Conservation (phyloP, 1,140 invertebrate genomes). For the Epicauta chinensis region DNA sequence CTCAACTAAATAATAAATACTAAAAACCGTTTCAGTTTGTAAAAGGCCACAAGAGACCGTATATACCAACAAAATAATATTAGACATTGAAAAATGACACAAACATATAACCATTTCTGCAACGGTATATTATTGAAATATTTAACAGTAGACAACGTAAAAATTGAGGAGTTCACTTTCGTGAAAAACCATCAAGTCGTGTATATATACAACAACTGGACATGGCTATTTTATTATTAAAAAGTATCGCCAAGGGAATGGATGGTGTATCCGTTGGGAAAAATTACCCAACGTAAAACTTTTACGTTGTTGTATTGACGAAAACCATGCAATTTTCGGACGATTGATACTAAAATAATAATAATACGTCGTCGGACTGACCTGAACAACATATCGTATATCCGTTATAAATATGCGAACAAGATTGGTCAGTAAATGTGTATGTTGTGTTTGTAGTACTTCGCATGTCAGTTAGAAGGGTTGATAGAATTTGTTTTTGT, state of each 20-base stretch:
- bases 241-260: conserved; percentile 19
- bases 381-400: too few relatives aligned
- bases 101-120: conserved; percentile 8
- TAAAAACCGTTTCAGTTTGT: too few relatives aligned
- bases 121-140: conserved; percentile 20
- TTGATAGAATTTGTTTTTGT: too few relatives aligned
- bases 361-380: conserved; percentile 3
- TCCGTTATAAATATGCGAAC: too few relatives aligned
- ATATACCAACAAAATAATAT: too few relatives aligned
- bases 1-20: too few relatives aligned
- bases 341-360: conserved; percentile 36
- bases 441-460: too few relatives aligned
- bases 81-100: conserved; percentile 22
- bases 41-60: too few relatives aligned
- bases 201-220: conserved; percentile 16
- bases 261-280: conserved; percentile 26
- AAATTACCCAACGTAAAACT: conserved; percentile 32
- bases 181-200: conserved; percentile 28
- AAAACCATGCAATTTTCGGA: conserved; percentile 21
- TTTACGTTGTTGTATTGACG: conserved; percentile 27
- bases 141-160: conserved; percentile 27
- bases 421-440: too few relatives aligned
- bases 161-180: conserved; percentile 36
- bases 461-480: too few relatives aligned
- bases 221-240: conserved; percentile 29